A percentile compares a stretch with the other conserved stretches of the same genome.
phyloP scores from a whole-genome alignment of 2,113 vertebrate genomes.

The Lepus europaeus region DNA sequence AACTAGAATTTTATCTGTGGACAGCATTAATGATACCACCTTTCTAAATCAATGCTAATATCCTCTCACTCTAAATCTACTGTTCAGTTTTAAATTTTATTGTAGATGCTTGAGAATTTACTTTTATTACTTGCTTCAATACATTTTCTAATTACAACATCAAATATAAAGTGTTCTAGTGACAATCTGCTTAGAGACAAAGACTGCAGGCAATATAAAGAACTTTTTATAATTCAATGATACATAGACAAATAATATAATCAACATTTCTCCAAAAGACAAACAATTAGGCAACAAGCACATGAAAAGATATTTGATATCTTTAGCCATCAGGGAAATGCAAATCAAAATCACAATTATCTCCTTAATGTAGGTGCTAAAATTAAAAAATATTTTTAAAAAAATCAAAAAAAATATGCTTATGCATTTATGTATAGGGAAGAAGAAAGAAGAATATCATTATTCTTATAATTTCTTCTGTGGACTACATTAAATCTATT shows the following conservation, averaged over 20 bases:
- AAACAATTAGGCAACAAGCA: not conserved
- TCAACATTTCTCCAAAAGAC: not conserved
- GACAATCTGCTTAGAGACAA: not conserved
- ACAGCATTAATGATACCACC: not conserved
- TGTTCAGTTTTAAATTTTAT: slow-evolving; percentile 1
- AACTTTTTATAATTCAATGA: not conserved
- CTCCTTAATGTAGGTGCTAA: not conserved
- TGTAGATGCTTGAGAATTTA: slow-evolving; percentile 1
- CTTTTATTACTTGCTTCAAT: not conserved
- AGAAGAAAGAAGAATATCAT: too few relatives aligned
- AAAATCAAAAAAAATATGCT: not conserved
- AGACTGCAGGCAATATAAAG: not conserved
- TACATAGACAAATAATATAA: not conserved
- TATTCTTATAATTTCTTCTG: too few relatives aligned
- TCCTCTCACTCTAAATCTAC: slow-evolving; percentile 8
- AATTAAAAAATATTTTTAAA: not conserved
- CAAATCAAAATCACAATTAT: not conserved
- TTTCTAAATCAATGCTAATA: slow-evolving; percentile 1
- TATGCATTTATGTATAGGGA: too few relatives aligned
- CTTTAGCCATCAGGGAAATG: not conserved
- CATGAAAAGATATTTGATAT: not conserved
- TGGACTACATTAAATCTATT: too few relatives aligned
- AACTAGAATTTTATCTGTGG: not conserved
- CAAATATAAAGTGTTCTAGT: not conserved
- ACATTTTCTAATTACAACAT: not conserved